Conservation (phyloP, 2,113 vertebrate species). For the Bostrychus sinensis region DNA sequence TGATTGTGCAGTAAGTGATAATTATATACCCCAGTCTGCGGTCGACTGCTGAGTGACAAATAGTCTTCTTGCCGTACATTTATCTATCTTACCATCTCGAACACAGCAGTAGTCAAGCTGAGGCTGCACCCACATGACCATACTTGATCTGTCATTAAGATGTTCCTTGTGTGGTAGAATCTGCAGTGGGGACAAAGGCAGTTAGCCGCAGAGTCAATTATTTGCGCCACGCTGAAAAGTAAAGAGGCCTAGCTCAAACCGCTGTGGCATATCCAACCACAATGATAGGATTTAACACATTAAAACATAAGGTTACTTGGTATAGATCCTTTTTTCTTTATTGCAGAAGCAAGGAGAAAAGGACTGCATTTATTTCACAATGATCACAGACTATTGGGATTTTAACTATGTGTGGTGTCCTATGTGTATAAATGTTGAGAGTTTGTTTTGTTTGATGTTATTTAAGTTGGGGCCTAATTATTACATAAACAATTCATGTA, state of each 20-base stretch:
- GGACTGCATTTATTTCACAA: too few relatives aligned
- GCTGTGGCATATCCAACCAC: constrained; percentile 3
- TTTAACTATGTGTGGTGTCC: too few relatives aligned
- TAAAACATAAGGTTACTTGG: constrained; percentile 9
- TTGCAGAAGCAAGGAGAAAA: constrained; percentile 9
- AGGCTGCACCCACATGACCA: constrained; percentile 3
- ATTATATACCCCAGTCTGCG: constrained; percentile 66
- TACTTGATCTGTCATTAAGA: constrained; percentile 45
- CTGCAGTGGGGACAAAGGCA: constrained; percentile 24
- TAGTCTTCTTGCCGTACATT: constrained; percentile 46
- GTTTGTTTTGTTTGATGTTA: too few relatives aligned
- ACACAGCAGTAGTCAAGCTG: constrained; percentile 26
- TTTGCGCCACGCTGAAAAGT: constrained; percentile 34
- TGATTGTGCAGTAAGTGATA: constrained; percentile 71
- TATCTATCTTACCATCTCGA: constrained; percentile 44
- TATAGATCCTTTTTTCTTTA: too few relatives aligned
- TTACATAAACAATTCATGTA: too few relatives aligned
- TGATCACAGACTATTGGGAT: too few relatives aligned
- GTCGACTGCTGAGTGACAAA: constrained; percentile 66
- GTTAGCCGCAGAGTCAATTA: constrained; percentile 15
- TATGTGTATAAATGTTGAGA: too few relatives aligned
- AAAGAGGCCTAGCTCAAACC: constrained; percentile 27
- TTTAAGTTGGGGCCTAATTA: too few relatives aligned
- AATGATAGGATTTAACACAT: constrained; percentile 28
- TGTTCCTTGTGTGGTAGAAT: constrained; percentile 36